These are phyloP conservation scores for Carduelis carduelis DNA, from an alignment of 2,797 vertebrate species.

Conservation along the genomic window DNA sequence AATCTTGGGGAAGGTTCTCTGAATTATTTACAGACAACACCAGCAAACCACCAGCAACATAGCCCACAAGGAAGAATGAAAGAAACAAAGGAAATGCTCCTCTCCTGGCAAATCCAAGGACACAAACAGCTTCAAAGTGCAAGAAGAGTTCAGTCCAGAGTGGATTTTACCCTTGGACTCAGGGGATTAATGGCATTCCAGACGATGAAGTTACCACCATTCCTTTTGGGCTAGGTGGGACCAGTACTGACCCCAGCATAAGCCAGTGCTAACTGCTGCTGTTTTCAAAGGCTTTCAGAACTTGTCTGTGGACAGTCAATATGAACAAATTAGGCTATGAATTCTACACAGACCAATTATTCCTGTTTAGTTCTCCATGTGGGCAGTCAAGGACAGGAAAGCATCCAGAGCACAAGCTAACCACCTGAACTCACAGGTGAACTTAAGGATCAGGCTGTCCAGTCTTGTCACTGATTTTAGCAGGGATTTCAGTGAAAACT, in stretches of 20 bases:
- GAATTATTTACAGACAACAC: not conserved
- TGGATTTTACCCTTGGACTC: not conserved
- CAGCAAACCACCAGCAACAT: rapidly evolving
- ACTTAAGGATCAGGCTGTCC: not conserved
- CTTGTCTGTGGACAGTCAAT: not conserved
- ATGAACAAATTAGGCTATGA: not conserved
- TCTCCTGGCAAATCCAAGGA: not conserved
- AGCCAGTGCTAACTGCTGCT: not conserved
- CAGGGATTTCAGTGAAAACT: not conserved
- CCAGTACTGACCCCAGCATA: not conserved
- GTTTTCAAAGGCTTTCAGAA: not conserved
- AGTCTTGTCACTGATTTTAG: not conserved
- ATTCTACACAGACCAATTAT: not conserved
- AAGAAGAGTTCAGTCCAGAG: not conserved
- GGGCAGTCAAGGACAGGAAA: not conserved
- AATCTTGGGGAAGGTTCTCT: not conserved
- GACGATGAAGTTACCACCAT: not conserved
- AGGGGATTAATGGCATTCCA: not conserved
- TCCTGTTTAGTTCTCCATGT: not conserved
- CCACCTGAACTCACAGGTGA: not conserved
- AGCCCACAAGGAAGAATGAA: not conserved
- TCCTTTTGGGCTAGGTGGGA: not conserved
- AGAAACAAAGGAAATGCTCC: not conserved
- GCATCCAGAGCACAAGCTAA: not conserved
- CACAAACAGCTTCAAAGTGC: not conserved